Conservation (phyloP, 2,113 vertebrate genomes). For the Numida meleagris region DNA sequence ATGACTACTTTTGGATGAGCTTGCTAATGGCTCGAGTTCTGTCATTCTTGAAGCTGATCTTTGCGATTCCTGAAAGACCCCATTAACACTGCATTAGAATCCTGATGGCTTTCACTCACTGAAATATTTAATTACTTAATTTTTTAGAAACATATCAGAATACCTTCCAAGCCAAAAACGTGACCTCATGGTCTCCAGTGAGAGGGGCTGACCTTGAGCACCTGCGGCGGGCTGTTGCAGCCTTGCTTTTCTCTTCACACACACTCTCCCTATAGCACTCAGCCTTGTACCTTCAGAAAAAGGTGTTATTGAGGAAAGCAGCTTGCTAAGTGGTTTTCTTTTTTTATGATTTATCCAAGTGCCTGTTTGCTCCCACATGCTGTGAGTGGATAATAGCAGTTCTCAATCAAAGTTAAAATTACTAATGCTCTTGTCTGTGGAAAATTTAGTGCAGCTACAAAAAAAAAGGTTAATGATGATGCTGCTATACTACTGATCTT, state of each 20-base stretch:
- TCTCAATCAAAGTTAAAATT: constrained; percentile 66
- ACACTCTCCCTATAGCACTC: not conserved
- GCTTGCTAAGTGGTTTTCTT: constrained; percentile 35
- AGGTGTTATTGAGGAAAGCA: constrained; percentile 40
- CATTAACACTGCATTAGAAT: constrained; percentile 48
- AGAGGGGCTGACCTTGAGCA: constrained; percentile 2
- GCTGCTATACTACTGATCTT: not conserved
- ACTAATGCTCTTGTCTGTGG: constrained; percentile 26
- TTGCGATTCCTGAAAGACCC: constrained; percentile 20
- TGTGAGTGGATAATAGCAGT: constrained; percentile 61
- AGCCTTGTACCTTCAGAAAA: constrained; percentile 40
- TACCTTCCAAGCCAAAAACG: constrained; percentile 31
- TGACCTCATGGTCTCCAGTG: constrained; percentile 17
- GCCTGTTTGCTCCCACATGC: constrained; percentile 56
- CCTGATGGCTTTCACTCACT: constrained; percentile 15
- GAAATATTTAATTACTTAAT: constrained; percentile 58
- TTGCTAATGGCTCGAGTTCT: constrained; percentile 22
- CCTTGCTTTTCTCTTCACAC: constrained; percentile 1
- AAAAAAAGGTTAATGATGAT: constrained; percentile 5
- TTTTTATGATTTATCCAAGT: constrained; percentile 51
- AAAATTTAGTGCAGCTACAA: constrained; percentile 15
- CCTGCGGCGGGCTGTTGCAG: not conserved
- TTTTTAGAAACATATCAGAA: constrained; percentile 54
- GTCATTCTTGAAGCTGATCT: constrained; percentile 19
- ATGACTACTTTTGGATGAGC: not conserved